Conservation (phyloP, 2,797 vertebrate species). For the Diplodus puntazzo region DNA sequence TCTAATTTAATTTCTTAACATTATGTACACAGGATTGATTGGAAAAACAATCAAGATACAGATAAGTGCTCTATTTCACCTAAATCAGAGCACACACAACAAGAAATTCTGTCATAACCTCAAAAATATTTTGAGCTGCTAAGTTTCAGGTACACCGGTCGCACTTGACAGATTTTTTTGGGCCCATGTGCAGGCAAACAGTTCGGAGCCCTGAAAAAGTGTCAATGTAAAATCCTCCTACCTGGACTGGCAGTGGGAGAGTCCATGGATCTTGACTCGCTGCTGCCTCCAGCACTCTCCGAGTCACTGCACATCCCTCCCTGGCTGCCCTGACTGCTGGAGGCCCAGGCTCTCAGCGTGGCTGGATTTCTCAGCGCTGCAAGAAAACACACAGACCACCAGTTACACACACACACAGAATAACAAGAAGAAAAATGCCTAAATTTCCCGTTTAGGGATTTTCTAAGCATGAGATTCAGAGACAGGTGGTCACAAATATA, state of each 20-base stretch:
- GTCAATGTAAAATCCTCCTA: constrained; percentile 66
- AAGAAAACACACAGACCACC: constrained; percentile 28
- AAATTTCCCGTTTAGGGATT: constrained; percentile 22
- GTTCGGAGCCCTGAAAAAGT: no score
- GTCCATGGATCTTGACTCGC: constrained; percentile 97
- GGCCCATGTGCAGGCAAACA: no score
- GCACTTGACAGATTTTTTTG: no score
- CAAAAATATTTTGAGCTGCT: no score
- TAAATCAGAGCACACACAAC: no score
- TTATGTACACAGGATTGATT: no score
- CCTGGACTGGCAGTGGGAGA: constrained; percentile 98
- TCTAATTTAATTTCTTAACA: no score
- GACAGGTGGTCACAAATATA: constrained; percentile 32
- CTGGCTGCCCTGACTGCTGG: constrained; percentile 88
- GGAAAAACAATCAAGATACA: no score
- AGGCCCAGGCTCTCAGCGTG: constrained; percentile 90
- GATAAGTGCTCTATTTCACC: no score
- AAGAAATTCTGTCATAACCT: no score
- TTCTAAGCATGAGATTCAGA: constrained; percentile 31
- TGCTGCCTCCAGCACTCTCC: constrained; percentile 97
- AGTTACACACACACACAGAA: constrained; percentile 24
- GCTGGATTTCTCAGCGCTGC: constrained; percentile 86
- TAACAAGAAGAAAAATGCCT: constrained; percentile 15
- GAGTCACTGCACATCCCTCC: constrained; percentile 98
- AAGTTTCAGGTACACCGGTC: no score